Percentiles rank a stretch among this genome's conserved stretches.
phyloP scores from a whole-genome alignment of 2,797 vertebrate species.

The Scolopax bukidnonensis region DNA sequence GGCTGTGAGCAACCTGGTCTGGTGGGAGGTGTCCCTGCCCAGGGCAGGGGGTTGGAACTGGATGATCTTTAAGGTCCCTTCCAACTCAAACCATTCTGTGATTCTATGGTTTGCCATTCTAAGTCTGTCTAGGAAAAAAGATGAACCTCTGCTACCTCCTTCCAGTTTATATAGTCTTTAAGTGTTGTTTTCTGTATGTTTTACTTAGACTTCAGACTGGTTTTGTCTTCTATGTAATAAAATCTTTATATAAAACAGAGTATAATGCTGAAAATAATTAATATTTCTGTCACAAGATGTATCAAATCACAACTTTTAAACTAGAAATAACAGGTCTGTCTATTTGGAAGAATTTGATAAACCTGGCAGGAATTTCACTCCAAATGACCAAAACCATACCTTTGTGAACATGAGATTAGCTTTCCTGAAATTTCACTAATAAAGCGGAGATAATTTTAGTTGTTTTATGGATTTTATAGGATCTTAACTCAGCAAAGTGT shows the following conservation, averaged over 20 bases:
- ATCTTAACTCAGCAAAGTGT: not conserved
- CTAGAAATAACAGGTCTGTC: not conserved
- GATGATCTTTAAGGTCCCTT: too few species aligned
- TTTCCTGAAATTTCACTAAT: not conserved
- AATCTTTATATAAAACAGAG: not conserved
- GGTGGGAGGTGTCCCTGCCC: too few species aligned
- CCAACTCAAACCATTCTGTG: too few species aligned
- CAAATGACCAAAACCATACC: not conserved
- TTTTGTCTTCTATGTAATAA: not conserved
- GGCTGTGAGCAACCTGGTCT: too few species aligned
- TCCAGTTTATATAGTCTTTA: not conserved
- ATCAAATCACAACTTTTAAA: not conserved
- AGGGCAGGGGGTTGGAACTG: too few species aligned
- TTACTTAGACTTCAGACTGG: not conserved
- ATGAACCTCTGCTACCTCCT: not conserved
- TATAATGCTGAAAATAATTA: not conserved
- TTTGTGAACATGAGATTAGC: not conserved
- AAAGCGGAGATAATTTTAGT: not conserved
- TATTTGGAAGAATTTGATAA: not conserved
- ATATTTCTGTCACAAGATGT: not conserved
- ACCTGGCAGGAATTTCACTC: not conserved
- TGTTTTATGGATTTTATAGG: not conserved
- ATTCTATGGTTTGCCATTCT: not conserved
- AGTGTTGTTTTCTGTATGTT: not conserved
- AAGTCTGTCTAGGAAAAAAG: not conserved